Base-by-base conservation (phyloP, 2,888 invertebrate species). In the Mayetiola destructor region DNA sequence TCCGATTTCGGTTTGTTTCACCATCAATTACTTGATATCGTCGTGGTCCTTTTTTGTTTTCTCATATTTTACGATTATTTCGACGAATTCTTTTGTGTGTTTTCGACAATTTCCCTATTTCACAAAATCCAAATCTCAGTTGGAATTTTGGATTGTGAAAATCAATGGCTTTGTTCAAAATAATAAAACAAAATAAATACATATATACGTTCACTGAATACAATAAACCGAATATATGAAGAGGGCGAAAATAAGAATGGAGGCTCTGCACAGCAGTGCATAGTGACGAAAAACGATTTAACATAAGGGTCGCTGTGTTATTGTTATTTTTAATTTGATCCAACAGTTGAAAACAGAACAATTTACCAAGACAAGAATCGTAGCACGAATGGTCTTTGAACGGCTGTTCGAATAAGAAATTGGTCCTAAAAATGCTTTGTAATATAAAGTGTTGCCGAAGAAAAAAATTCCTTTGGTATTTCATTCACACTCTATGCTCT, bases 101-200 rank as follows among this genome's bases (percentile, higher is more conserved):
- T 42, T 12, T 23, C 36, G 12, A n/a, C 36, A n/a, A n/a, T 36
- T 5, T 14, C 4, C 36, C n/a, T 36, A 16, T 5, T 12, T 36
- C 8, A 14, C 10, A 12, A 12, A 3, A 14, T n/a, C n/a, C 48
- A 27, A 48, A 48, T 48, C 27, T 27, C 16, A 6, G 48, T 16
- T 48, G 27, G 27, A 27, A 27, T 48, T 48, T 23, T 48, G 16
- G 27, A 48, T 48, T 27, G 27, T n/a, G 27, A 48, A 48, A 48
- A 48, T 48, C 48, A 48, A 27, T 48, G 27, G 27, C 23, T 48
- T 48, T 48, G 48, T n/a, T 27, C 27, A 27, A 48, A 48, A 48
- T 48, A 48, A 48, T 48, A 48, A 48, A n/a, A n/a, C n/a, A n/a
- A n/a, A 48, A 48, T 27, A 48, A 48, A 48, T 48, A 48, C 48